Evolutionary conservation across 2,113 vertebrate genomes (phyloP).

Genomic region (Cepphus grylle): DNA sequence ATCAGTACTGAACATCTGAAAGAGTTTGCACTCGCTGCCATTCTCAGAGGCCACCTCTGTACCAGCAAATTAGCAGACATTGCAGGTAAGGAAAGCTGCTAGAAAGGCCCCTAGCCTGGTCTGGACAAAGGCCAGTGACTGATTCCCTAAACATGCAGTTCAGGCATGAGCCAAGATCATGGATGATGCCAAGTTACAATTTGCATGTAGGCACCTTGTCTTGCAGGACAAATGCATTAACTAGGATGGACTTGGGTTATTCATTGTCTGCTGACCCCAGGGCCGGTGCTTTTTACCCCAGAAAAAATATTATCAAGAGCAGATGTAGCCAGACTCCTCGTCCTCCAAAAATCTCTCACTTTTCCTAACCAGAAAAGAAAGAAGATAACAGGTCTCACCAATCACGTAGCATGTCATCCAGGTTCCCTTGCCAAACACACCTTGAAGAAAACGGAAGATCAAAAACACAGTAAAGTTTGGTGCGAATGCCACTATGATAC

Average conservation of each 20-base stretch:
- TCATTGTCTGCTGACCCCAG: not conserved
- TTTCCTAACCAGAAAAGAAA: not conserved
- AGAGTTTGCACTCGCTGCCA: not conserved
- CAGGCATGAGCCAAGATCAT: not conserved
- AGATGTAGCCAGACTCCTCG: not conserved
- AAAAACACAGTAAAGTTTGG: slow-evolving; percentile 84
- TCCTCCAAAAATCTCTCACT: not conserved
- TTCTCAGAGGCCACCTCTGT: not conserved
- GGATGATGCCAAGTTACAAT: not conserved
- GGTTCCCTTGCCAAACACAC: slow-evolving; percentile 90
- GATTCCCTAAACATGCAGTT: not conserved
- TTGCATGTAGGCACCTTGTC: not conserved
- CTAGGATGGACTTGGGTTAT: not conserved
- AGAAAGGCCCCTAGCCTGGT: not conserved
- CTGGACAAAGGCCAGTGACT: not conserved
- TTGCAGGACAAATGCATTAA: not conserved
- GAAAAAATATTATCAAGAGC: not conserved
- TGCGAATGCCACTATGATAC: slow-evolving; percentile 86
- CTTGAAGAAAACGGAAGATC: slow-evolving; percentile 88
- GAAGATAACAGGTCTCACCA: slow-evolving; percentile 72
- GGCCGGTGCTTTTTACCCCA: not conserved
- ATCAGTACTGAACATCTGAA: not conserved
- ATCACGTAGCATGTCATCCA: slow-evolving; percentile 93
- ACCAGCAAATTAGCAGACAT: not conserved
- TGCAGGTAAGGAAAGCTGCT: not conserved